Evolutionary conservation across 2,797 vertebrate genomes (phyloP).

Genomic region (Hippopotamyrus pictus): DNA sequence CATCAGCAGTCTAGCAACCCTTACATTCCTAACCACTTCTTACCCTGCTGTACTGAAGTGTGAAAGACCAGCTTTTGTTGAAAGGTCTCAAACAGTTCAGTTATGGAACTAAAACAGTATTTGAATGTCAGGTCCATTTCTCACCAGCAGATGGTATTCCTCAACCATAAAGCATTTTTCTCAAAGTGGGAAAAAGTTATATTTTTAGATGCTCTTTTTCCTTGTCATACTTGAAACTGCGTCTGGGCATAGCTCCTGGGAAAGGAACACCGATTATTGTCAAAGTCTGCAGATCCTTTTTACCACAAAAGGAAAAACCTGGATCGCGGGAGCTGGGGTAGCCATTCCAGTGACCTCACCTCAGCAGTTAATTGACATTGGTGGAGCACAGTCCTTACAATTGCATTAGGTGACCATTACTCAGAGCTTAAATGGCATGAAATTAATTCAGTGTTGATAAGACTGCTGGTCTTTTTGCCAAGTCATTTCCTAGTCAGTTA

Average conservation of each 20-base stretch:
- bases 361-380: not conserved
- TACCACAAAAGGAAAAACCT: constrained; percentile 23
- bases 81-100: constrained; percentile 30
- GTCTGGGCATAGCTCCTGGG: constrained; percentile 15
- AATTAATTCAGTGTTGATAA: not conserved
- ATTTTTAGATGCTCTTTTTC: constrained; percentile 23
- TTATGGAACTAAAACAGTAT: constrained; percentile 41
- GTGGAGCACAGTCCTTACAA: not conserved
- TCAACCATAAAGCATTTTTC: constrained; percentile 36
- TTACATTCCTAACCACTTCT: not conserved
- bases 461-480: not conserved
- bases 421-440: not conserved
- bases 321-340: not conserved
- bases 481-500: not conserved
- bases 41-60: not conserved
- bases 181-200: constrained; percentile 30
- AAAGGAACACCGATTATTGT: constrained; percentile 25
- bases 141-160: constrained; percentile 38
- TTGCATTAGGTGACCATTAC: not conserved
- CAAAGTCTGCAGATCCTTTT: constrained; percentile 14
- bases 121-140: constrained; percentile 15
- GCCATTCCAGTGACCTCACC: not conserved
- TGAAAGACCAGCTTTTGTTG: not conserved
- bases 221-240: constrained; percentile 10
- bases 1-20: not conserved